These are phyloP conservation scores for Cetoscarus ocellatus DNA, from an alignment of 2,797 vertebrate genomes.

Conservation along the genomic window DNA sequence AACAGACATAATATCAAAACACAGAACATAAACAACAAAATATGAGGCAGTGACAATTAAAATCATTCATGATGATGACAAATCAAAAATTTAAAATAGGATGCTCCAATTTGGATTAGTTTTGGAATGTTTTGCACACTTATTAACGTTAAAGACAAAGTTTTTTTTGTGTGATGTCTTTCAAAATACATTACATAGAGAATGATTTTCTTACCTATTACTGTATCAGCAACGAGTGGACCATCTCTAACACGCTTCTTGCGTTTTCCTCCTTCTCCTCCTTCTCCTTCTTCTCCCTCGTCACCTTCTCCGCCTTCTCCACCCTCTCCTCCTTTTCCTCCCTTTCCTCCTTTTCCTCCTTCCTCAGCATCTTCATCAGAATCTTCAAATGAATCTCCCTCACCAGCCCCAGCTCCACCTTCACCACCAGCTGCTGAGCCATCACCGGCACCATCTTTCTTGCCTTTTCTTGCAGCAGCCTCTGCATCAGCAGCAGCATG, in stretches of 20 bases:
- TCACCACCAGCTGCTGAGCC: neutral
- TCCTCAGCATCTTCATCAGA: constrained; percentile 33
- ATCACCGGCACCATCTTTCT: constrained; percentile 16
- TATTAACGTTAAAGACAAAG: neutral
- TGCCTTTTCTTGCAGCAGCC: constrained; percentile 31
- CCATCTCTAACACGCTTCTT: constrained; percentile 64
- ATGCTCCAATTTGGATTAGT: no score
- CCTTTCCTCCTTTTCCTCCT: constrained; percentile 6
- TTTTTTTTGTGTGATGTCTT: no score
- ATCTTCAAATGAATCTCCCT: constrained; percentile 49
- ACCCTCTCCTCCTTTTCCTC: constrained; percentile 11
- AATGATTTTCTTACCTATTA: constrained; percentile 72
- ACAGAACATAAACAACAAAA: neutral
- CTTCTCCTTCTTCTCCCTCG: constrained; percentile 5
- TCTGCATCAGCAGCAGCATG: constrained; percentile 35
- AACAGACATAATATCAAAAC: neutral
- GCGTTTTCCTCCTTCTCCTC: constrained; percentile 29
- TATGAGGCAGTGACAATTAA: neutral
- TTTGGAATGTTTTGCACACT: neutral
- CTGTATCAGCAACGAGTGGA: constrained; percentile 69
- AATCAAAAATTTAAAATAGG: no score
- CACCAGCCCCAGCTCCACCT: constrained; percentile 5
- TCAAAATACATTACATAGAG: neutral
- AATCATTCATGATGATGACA: no score
- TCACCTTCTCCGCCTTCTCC: constrained; percentile 11